These are phyloP conservation scores for Tetragonisca angustula DNA, from an alignment of 2,888 invertebrate genomes.

Conservation along the genomic window DNA sequence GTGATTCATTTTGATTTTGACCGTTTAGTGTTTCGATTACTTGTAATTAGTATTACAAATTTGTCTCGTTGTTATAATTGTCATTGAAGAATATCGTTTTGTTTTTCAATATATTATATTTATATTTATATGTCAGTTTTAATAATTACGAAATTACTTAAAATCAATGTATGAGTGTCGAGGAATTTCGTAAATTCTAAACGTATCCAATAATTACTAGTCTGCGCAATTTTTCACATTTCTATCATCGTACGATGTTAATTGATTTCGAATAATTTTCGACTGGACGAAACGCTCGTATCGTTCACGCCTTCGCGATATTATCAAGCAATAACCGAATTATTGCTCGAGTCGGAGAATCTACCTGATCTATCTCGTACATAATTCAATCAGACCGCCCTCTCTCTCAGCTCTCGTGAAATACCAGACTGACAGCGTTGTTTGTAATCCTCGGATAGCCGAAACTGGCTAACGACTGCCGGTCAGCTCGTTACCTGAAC, in stretches of 20 bases:
- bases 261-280: background rate
- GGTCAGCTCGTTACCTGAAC: conserved; percentile 43
- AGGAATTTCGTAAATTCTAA: background rate
- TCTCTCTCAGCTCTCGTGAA: conserved; percentile 7
- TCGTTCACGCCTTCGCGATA: conserved; percentile 9
- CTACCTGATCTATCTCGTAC: conserved; percentile 28
- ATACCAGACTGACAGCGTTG: conserved; percentile 53
- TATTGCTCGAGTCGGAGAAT: conserved; percentile 30
- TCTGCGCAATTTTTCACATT: background rate
- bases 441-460: conserved; percentile 41
- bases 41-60: too few species aligned
- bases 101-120: too few species aligned
- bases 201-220: background rate
- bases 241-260: too few species aligned
- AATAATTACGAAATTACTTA: too few species aligned
- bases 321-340: conserved; percentile 36
- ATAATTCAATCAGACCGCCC: conserved; percentile 23
- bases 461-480: conserved; percentile 39
- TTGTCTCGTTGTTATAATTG: too few species aligned
- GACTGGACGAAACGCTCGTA: too few species aligned
- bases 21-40: background rate
- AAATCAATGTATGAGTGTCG: too few species aligned
- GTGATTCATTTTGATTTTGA: background rate
- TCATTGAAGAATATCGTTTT: too few species aligned
- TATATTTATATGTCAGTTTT: too few species aligned